Evolutionary conservation across 53 echinoderm and acorn worm genomes (phyloP), one percentile per base, ranked within the genome.

Genomic region (Paracentrotus lividus): DNA sequence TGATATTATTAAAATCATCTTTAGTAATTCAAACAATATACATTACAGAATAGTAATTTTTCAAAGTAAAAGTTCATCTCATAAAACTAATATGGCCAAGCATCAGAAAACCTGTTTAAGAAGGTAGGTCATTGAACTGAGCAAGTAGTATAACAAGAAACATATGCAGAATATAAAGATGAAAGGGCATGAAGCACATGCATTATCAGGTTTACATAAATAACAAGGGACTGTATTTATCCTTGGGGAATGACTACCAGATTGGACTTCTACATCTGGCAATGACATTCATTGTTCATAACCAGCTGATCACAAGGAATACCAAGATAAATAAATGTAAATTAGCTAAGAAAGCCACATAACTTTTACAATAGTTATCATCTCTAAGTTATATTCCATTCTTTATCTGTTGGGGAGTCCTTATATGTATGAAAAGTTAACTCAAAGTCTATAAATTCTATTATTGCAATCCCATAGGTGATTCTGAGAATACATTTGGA

Each of bases 201-300:
- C 72, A 72, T 72, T 72, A 72, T 38, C 72, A 40, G 21, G 72
- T 72, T 69, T 72, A 38, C 36, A 72, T 38, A 72, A 72, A 72
- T 40, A 72, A 72, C 72, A 72, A 38, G 72, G n/a, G 18, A 72
- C 1, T 72, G 72, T 15, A 40, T 72, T 38, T 40, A 72, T 57
- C 72, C 72, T 72, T 40, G 72, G 18, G 72, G 72, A 51, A 72
- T 72, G 72, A 20, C 20, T 38, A 26, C 72, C 72, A 72, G 72
- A 27, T 72, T 72, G 10, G 16, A 40, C 16, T 8, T 67, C 27
- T 2, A 72, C 38, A 72, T 72, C 72, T 72, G 72, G 36, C 16
- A 72, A 40, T 40, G 21, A 72, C 72, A 36, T 40, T 38, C 15
- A 36, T 20, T 20, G 4, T 72, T 21, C 40, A 72, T 72, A 18